Conservation (phyloP, 30 jellyfish, hydroid and myxozoan species). For the Sanderia malayensis region DNA sequence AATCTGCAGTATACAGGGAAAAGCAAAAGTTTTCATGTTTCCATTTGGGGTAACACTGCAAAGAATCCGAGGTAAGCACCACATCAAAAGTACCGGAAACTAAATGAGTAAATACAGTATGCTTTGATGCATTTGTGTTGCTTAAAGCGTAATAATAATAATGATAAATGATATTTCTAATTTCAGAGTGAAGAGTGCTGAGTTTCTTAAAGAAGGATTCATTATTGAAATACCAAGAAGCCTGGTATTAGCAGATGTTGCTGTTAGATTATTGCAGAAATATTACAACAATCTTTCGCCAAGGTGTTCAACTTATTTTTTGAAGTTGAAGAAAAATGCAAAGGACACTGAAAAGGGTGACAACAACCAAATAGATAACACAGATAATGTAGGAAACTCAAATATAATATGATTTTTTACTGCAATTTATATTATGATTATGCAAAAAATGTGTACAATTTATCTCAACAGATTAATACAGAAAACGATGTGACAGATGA, state of each 20-base stretch:
- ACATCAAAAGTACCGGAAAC: too few species aligned
- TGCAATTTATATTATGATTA: too few species aligned
- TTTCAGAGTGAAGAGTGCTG: constrained; percentile 75
- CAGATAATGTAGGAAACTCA: constrained; percentile 33
- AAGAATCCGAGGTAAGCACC: constrained; percentile 97
- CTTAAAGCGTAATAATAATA: too few species aligned
- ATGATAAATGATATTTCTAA: too few species aligned
- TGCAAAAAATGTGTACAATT: too few species aligned
- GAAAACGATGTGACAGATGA: not conserved
- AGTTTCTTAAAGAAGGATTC: constrained; percentile 67
- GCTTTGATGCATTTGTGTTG: too few species aligned
- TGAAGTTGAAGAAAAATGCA: constrained; percentile 6
- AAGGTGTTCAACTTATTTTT: constrained; percentile 66
- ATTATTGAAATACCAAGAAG: constrained; percentile 82
- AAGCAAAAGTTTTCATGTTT: constrained; percentile 61
- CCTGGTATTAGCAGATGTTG: constrained; percentile 84
- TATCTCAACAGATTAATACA: too few species aligned
- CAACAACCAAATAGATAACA: constrained; percentile 9
- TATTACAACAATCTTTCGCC: constrained; percentile 70
- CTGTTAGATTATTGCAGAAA: constrained; percentile 63
- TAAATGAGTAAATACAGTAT: too few species aligned
- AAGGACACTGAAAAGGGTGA: not conserved
- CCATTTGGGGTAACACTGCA: constrained; percentile 93
- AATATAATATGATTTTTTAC: too few species aligned
- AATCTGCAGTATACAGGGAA: constrained; percentile 44